phyloP scores from a whole-genome alignment of 2,888 invertebrate genomes.

The Drosophila nr. fundita region DNA sequence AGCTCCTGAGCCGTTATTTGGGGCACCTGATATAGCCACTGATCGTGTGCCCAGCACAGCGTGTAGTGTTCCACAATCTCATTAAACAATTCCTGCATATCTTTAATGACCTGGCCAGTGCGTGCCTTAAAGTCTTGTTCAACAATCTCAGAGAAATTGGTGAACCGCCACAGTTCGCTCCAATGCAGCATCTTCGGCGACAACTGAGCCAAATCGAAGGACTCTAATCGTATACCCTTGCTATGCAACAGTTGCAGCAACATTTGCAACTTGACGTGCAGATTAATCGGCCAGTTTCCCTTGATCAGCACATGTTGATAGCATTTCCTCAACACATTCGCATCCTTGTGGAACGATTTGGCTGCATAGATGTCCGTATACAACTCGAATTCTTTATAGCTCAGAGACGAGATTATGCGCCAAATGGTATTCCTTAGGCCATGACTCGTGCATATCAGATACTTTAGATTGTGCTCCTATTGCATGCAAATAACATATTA shows the following conservation, averaged over 20 bases:
- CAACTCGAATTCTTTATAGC: conserved; percentile 38
- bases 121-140: conserved; percentile 20
- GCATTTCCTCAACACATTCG: conserved; percentile 11
- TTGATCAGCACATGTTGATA: conserved; percentile 39
- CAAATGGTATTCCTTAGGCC: conserved; percentile 50
- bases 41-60: conserved; percentile 57
- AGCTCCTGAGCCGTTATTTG: conserved; percentile 25
- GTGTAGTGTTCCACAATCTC: conserved; percentile 40
- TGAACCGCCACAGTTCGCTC: conserved; percentile 42
- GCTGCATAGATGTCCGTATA: conserved; percentile 51
- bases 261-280: conserved; percentile 42
- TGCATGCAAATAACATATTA: not conserved
- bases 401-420: conserved; percentile 49
- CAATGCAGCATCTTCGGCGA: conserved; percentile 65
- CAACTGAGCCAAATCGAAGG: conserved; percentile 34
- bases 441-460: conserved; percentile 44
- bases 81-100: conserved; percentile 9
- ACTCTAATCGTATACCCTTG: conserved; percentile 48
- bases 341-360: conserved; percentile 23
- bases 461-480: conserved; percentile 54
- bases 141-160: conserved; percentile 53
- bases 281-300: conserved; percentile 59
- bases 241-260: conserved; percentile 40
- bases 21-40: conserved; percentile 53
- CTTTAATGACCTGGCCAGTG: conserved; percentile 9